phyloP scores from a whole-genome alignment of 2,113 vertebrate species.

The Gymnogyps californianus region DNA sequence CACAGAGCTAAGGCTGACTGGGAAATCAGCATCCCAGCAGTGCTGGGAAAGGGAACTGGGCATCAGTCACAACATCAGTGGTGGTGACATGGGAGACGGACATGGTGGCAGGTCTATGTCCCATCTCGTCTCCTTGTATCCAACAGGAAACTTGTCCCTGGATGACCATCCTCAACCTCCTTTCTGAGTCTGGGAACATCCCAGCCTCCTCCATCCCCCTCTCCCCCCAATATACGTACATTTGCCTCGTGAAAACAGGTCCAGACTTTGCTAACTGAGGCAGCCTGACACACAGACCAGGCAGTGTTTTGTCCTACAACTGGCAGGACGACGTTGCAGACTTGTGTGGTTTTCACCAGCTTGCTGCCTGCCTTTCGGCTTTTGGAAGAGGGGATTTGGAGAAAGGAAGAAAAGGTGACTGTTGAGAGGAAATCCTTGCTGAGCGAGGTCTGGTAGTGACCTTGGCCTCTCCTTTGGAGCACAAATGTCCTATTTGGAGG shows the following conservation, averaged over 20 bases:
- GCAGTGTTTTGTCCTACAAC: background rate
- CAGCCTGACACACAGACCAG: background rate
- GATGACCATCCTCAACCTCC: background rate
- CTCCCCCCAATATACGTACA: background rate
- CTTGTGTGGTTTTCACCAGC: background rate
- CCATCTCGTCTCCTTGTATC: background rate
- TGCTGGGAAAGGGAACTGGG: background rate
- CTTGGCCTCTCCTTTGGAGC: background rate
- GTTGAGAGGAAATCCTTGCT: background rate
- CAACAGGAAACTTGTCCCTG: background rate
- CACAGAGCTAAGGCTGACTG: background rate
- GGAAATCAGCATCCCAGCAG: background rate
- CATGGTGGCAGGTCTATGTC: background rate
- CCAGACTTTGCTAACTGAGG: accelerated
- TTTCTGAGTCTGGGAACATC: background rate
- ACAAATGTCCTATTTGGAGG: background rate
- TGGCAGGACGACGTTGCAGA: background rate
- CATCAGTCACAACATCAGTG: background rate
- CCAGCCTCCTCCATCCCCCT: background rate
- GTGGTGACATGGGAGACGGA: background rate
- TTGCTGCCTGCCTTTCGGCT: background rate
- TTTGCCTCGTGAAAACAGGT: background rate
- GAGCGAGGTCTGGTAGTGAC: background rate
- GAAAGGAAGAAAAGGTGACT: background rate
- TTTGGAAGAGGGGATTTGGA: background rate